Conservation (phyloP, 2,888 invertebrate species). For the Cheilosia urbana region DNA sequence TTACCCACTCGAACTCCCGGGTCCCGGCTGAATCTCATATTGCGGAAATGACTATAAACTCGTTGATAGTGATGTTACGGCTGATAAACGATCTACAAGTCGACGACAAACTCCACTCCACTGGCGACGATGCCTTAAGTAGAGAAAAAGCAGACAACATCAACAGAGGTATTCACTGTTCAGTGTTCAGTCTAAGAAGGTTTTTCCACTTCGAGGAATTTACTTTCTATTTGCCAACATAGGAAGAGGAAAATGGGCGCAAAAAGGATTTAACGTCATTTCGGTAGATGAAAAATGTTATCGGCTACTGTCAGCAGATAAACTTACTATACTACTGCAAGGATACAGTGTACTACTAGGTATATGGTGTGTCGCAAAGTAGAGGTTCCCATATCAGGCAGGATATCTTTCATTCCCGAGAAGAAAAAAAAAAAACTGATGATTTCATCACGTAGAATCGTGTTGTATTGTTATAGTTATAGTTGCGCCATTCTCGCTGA, state of each 20-base stretch:
- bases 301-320: constrained; percentile 69
- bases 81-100: constrained; percentile 42
- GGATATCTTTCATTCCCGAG: constrained; percentile 26
- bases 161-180: not conserved
- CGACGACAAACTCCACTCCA: not conserved
- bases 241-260: not conserved
- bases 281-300: constrained; percentile 63
- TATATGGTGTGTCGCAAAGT: not conserved
- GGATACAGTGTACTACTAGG: not conserved
- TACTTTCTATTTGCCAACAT: constrained; percentile 50
- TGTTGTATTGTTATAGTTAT: constrained; percentile 51
- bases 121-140: constrained; percentile 10
- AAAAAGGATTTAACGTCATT: constrained; percentile 44
- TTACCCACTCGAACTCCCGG: constrained; percentile 64
- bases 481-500: constrained; percentile 37
- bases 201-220: constrained; percentile 63
- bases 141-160: not conserved
- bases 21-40: constrained; percentile 68
- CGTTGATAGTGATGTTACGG: constrained; percentile 52
- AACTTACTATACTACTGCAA: constrained; percentile 47
- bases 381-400: constrained; percentile 27
- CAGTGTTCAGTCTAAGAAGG: constrained; percentile 19
- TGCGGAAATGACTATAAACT: constrained; percentile 73
- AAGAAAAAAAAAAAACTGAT: constrained; percentile 60
- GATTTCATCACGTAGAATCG: constrained; percentile 72